Base-by-base conservation (phyloP, 2,888 invertebrate species). In the Podotricha telesiphe region DNA sequence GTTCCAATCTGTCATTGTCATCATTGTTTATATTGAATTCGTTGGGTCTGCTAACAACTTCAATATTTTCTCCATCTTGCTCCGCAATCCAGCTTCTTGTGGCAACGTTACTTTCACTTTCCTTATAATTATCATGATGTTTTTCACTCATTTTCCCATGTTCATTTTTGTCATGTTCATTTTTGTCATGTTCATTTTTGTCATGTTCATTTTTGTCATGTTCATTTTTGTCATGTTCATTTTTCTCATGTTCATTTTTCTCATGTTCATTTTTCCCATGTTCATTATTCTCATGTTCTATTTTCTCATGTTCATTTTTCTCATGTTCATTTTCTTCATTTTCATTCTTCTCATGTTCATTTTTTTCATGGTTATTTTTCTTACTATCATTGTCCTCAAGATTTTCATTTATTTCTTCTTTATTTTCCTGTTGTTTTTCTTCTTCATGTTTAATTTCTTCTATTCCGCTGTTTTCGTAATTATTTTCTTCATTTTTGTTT, bases 401-500 rank as follows among this genome's bases (percentile, higher is more conserved):
- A n/a, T n/a, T n/a, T 61, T 51, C 51, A 17, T 17, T 20, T 47
- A 65, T 45, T 34, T 45, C 65, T 40, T 67, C 45, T 53, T 61
- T 34, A 22, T 51, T 19, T 47, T 61, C 40, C 51, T n/a, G 47
- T 47, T 65, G 22, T 34, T 20, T 53, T 17, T 58, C n/a, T 45
- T 67, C 42, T 13, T 45, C 19, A 5, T 10, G 0, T 50, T 47
- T 58, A 45, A 0, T 37, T 42, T 67, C 34, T 20, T 17, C 19
- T n/a, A 37, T 19, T 22, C 48, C 28, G 2, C 8, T 56, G 1
- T 10, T 17, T 15, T 62, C 62, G 8, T 19, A 2, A 7, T 62
- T 62, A 19, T 34, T 62, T 62, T 62, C 62, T 37, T 56, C 56
- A 37, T 63, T 40, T 58, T 47, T 15, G 19, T 61, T 28, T 62